These are phyloP conservation scores for Enteromius paludinosus DNA, from an alignment of 2,797 vertebrate species.

Conservation along the genomic window DNA sequence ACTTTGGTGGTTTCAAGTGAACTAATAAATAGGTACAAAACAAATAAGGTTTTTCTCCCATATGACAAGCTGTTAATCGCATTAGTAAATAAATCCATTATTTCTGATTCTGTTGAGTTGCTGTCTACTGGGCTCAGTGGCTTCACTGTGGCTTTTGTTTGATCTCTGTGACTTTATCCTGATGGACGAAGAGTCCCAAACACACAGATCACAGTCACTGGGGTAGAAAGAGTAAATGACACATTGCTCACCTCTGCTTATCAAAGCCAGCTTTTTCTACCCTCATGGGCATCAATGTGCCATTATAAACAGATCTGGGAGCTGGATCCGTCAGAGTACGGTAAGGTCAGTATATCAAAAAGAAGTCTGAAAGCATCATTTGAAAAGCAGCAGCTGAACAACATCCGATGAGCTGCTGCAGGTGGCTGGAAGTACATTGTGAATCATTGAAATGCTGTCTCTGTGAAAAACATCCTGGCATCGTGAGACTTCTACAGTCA, in stretches of 20 bases:
- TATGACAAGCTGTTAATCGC: constrained; percentile 8
- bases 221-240: constrained; percentile 41
- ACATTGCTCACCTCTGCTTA: constrained; percentile 37
- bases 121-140: constrained; percentile 17
- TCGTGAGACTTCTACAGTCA: no score
- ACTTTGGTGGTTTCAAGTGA: not conserved
- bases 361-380: not conserved
- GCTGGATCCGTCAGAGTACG: not conserved
- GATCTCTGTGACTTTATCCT: constrained; percentile 37
- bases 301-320: constrained; percentile 5
- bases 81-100: constrained; percentile 33
- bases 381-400: not conserved
- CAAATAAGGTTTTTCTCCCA: not conserved
- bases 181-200: constrained; percentile 33
- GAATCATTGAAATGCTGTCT: not conserved
- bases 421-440: not conserved
- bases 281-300: constrained; percentile 3
- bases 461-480: no score
- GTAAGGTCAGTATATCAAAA: not conserved
- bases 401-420: not conserved
- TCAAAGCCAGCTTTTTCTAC: constrained; percentile 16
- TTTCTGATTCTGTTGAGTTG: not conserved
- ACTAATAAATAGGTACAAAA: constrained; percentile 19
- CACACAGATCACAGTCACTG: constrained; percentile 39
- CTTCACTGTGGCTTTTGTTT: constrained; percentile 22